A percentile compares a stretch with the other conserved stretches of the same genome.
phyloP scores from a whole-genome alignment of 2,113 vertebrate species.

The Pelvicachromis taeniatus region DNA sequence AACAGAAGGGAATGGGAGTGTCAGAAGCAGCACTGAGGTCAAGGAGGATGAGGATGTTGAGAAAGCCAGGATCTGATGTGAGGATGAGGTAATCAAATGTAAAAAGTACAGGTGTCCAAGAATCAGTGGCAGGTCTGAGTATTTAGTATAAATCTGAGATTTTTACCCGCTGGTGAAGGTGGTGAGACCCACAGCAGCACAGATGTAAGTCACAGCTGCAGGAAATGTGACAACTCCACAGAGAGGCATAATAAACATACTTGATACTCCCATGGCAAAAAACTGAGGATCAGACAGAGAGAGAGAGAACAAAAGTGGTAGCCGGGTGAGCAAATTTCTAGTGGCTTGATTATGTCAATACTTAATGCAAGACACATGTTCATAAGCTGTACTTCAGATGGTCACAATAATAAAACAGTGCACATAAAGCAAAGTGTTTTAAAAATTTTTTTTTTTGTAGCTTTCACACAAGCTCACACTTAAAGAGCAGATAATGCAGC shows the following conservation, averaged over 20 bases:
- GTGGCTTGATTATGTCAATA: background rate
- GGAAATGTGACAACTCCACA: slow-evolving; percentile 72
- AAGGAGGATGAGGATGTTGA: background rate
- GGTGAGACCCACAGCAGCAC: slow-evolving; percentile 72
- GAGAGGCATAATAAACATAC: slow-evolving; percentile 78
- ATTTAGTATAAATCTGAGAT: background rate
- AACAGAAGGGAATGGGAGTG: too few relatives aligned
- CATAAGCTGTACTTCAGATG: background rate
- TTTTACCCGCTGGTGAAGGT: slow-evolving; percentile 83
- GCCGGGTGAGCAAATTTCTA: background rate
- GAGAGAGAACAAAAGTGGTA: background rate
- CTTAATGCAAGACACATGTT: background rate
- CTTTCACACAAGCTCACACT: background rate
- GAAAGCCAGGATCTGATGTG: background rate
- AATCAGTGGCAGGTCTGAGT: background rate
- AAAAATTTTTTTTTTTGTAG: background rate
- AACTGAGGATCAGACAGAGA: slow-evolving; percentile 60
- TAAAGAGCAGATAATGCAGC: background rate
- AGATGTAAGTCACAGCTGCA: slow-evolving; percentile 74
- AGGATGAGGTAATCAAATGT: background rate
- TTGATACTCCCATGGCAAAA: slow-evolving; percentile 80
- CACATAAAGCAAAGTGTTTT: background rate
- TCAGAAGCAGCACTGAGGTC: background rate
- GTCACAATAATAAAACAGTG: background rate
- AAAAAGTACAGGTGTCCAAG: background rate